phyloP scores from a whole-genome alignment of 2,113 vertebrate genomes.

The Meriones unguiculatus region DNA sequence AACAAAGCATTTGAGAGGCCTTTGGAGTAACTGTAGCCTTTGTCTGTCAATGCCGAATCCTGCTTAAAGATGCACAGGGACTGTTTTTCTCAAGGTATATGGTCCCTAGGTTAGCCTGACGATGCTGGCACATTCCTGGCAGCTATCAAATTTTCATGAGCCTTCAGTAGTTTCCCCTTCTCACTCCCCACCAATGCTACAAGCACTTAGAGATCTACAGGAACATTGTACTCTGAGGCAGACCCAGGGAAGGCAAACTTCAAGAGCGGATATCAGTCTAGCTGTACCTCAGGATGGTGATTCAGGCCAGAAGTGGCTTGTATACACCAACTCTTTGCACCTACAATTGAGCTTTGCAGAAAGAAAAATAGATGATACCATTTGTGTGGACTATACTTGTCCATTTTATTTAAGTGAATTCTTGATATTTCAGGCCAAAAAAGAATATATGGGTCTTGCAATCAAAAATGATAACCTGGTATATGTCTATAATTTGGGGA shows the following conservation, averaged over 20 bases:
- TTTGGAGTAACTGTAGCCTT: not conserved
- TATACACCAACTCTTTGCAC: not conserved
- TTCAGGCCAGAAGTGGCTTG: not conserved
- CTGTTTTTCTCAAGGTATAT: not conserved
- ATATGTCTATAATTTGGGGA: conserved; percentile 95
- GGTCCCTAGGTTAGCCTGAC: not conserved
- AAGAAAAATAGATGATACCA: not conserved
- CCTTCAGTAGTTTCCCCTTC: not conserved
- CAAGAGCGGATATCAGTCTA: not conserved
- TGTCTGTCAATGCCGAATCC: not conserved
- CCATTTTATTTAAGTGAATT: conserved; percentile 6
- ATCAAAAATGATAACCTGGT: conserved; percentile 98
- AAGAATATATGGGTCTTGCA: conserved; percentile 96
- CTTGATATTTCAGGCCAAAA: conserved; percentile 89
- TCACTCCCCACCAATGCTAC: not conserved
- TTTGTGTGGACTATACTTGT: not conserved
- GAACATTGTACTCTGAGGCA: too few relatives aligned
- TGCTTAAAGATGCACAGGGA: not conserved
- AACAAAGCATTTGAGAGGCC: conserved; percentile 41
- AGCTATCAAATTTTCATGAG: not conserved
- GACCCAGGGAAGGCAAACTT: not conserved
- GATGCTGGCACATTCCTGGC: not conserved
- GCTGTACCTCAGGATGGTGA: not conserved
- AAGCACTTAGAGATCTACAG: not conserved
- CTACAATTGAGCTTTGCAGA: not conserved